phyloP scores from a whole-genome alignment of 2,888 invertebrate species.

The Melinopterus prodromus region DNA sequence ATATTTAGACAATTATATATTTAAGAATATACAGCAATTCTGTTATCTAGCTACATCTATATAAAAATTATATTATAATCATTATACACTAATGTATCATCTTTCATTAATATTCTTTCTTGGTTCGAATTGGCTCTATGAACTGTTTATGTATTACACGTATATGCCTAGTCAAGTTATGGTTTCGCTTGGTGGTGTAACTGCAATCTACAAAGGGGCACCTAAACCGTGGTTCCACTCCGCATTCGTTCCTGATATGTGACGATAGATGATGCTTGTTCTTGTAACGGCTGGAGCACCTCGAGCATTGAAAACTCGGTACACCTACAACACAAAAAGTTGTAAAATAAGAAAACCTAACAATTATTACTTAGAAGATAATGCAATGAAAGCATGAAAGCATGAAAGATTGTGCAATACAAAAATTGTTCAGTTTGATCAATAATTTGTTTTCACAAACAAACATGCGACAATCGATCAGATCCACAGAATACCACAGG shows the following conservation, averaged over 20 bases:
- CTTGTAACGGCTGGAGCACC: slow-evolving; percentile 20
- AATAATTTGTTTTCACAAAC: too few species aligned
- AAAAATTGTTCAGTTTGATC: too few species aligned
- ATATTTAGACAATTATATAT: too few species aligned
- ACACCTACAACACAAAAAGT: neutral
- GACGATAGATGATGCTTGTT: slow-evolving; percentile 6
- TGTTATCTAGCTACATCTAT: too few species aligned
- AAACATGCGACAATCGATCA: too few species aligned
- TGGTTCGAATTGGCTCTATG: too few species aligned
- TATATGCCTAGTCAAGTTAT: slow-evolving; percentile 18
- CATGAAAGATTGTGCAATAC: too few species aligned
- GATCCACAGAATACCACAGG: too few species aligned
- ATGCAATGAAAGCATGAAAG: neutral
- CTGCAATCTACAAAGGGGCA: slow-evolving; percentile 25
- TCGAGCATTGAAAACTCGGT: neutral
- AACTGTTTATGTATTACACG: neutral
- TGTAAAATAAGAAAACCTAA: neutral
- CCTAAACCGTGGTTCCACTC: slow-evolving; percentile 53
- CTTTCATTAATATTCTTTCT: too few species aligned
- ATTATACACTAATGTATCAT: too few species aligned
- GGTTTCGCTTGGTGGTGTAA: slow-evolving; percentile 34
- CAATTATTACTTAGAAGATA: slow-evolving; percentile 27
- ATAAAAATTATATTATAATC: too few species aligned
- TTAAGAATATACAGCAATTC: too few species aligned
- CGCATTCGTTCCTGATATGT: slow-evolving; percentile 61